Evolutionary conservation across 2,113 vertebrate genomes (phyloP), one percentile per base, ranked within the genome.

Genomic region (Atractosteus spatula): DNA sequence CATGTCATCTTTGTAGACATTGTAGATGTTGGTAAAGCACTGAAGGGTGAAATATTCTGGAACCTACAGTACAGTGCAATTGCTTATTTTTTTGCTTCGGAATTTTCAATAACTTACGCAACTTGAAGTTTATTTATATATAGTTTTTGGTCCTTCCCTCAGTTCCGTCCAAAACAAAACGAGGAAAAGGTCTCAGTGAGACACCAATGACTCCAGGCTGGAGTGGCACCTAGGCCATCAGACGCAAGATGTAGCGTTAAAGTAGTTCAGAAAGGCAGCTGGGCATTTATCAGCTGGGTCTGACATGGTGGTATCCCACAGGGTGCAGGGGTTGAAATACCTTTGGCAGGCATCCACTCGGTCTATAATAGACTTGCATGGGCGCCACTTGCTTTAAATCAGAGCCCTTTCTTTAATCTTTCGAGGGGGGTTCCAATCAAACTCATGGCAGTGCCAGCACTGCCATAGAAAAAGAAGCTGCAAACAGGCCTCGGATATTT

Each of bases 311-410:
- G 65, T 68, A 68, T 41, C 43, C 59, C 65, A 74, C 72, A 16
- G 65, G 62, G 72, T 62, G 55, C 41, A 74, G 72, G 62, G 66
- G 56, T 74, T 62, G 66, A 74, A 68, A 74, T 74, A 74, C 72
- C 66, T 68, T 68, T 74, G 72, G 72, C 57, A 54, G 57, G 2
- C 12, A 44, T 74, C 66, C 72, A 74, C 72, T 54, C 43, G 68
- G 62, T 73, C 65, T 74, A 74, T 74, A 74, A 74, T 74, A 68
- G 68, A 65, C 66, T 65, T 42, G 66, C 72, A 68, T 68, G 72
- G 55, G 72, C 17, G 56, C 57, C 72, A 68, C 66, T 74, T 55
- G 66, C 66, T 68, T 74, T 68, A 74, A 74, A 65, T 62, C 62
- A 57, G 68, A 42, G 41, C 65, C 66, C 14, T 62, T 45, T 55